These are phyloP conservation scores for Pristionchus mayeri DNA, from an alignment of 2,888 invertebrate genomes.

Conservation along the genomic window DNA sequence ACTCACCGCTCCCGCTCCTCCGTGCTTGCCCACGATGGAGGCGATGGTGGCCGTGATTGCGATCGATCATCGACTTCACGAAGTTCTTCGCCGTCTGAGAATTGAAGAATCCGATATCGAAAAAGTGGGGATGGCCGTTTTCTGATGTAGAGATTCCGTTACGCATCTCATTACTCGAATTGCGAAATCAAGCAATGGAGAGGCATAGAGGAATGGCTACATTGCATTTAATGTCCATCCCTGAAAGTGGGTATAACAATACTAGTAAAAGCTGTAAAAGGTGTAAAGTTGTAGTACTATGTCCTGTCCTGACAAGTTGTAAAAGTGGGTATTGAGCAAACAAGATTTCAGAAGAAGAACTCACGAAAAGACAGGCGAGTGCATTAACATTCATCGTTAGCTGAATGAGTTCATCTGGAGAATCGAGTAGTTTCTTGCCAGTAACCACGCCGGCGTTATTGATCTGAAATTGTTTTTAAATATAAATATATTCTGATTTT, in stretches of 20 bases:
- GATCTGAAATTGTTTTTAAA: conserved; percentile 77
- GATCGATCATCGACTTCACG: conserved; percentile 90
- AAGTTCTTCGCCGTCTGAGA: conserved; percentile 43
- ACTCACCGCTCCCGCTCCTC: conserved; percentile 79
- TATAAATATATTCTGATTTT: conserved; percentile 69
- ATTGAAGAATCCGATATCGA: no score
- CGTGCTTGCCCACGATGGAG: conserved; percentile 86
- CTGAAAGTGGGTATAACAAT: no score
- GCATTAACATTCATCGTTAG: conserved; percentile 91
- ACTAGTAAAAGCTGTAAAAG: no score
- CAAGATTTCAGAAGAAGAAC: conserved; percentile 39
- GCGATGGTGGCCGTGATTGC: conserved; percentile 92
- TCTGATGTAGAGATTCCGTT: no score
- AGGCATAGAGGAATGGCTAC: no score
- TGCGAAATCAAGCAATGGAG: no score
- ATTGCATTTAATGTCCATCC: no score
- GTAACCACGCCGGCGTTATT: conserved; percentile 94
- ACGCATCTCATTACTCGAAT: no score
- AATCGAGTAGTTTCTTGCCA: conserved; percentile 86
- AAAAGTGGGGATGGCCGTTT: no score
- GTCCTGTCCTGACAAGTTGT: no score
- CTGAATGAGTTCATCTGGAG: conserved; percentile 88
- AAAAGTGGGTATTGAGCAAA: no score
- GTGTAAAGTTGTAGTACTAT: no score
- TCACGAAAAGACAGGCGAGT: conserved; percentile 92